phyloP scores from a whole-genome alignment of 2,888 invertebrate species.

The Hypselothyrea guttata region DNA sequence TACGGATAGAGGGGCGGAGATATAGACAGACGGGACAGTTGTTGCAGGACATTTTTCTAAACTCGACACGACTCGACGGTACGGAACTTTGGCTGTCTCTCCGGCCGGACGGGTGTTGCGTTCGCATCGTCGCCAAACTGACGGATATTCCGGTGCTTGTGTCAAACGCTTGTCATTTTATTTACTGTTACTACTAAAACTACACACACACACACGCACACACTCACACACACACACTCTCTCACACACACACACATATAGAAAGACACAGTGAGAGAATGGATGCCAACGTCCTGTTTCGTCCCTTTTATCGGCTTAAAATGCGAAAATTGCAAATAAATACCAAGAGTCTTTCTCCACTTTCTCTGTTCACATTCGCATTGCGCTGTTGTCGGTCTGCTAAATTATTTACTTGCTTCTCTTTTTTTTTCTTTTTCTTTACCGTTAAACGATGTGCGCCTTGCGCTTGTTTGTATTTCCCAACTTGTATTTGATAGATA shows the following conservation, averaged over 20 bases:
- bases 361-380: slow-evolving; percentile 31
- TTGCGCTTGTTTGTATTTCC: slow-evolving; percentile 8
- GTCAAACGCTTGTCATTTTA: slow-evolving; percentile 80
- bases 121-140: slow-evolving; percentile 72
- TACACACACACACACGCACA: slow-evolving; percentile 6
- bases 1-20: background rate
- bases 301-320: slow-evolving; percentile 71
- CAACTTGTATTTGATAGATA: slow-evolving; percentile 30
- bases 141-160: slow-evolving; percentile 82
- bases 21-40: slow-evolving; percentile 5
- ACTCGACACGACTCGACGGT: slow-evolving; percentile 39
- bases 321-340: slow-evolving; percentile 75
- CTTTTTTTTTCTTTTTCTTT: slow-evolving; percentile 47
- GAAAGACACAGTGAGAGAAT: no score
- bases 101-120: slow-evolving; percentile 59
- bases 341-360: slow-evolving; percentile 38
- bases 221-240: background rate
- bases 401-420: slow-evolving; percentile 67
- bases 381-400: slow-evolving; percentile 21
- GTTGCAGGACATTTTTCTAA: slow-evolving; percentile 51
- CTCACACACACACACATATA: slow-evolving; percentile 1
- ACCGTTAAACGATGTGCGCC: slow-evolving; percentile 58
- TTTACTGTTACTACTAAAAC: slow-evolving; percentile 30
- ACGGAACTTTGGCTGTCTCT: slow-evolving; percentile 50
- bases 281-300: slow-evolving; percentile 37